Percentiles rank a stretch among this genome's conserved stretches.
phyloP scores from a whole-genome alignment of 2,113 vertebrate genomes.

The Aphyosemion australe region DNA sequence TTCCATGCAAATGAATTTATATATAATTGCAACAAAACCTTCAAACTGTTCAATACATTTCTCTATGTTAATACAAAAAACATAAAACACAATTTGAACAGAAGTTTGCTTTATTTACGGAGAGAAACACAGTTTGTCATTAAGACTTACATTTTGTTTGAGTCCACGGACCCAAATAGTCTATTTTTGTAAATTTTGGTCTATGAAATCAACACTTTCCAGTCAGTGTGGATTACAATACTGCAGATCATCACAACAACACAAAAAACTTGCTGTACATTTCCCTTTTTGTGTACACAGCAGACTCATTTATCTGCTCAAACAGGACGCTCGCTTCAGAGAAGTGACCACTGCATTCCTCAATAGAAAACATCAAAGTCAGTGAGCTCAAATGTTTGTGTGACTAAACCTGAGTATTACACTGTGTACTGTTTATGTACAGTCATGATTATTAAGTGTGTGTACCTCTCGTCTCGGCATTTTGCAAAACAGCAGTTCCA shows the following conservation, averaged over 20 bases:
- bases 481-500: constrained; percentile 20
- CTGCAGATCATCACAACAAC: constrained; percentile 73
- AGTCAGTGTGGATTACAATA: constrained; percentile 76
- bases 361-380: constrained; percentile 58
- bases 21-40: no score
- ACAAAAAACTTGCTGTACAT: constrained; percentile 54
- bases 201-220: constrained; percentile 76
- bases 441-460: constrained; percentile 47
- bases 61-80: neutral
- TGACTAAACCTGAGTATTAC: constrained; percentile 77
- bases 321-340: constrained; percentile 66
- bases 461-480: constrained; percentile 16
- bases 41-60: no score
- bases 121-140: constrained; percentile 84
- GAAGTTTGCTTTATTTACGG: constrained; percentile 77
- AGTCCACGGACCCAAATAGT: constrained; percentile 82
- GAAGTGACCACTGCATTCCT: constrained; percentile 58
- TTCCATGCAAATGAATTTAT: no score
- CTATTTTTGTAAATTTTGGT: constrained; percentile 70
- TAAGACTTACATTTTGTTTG: constrained; percentile 88
- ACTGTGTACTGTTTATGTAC: constrained; percentile 38
- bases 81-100: constrained; percentile 62
- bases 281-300: constrained; percentile 58
- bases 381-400: constrained; percentile 57
- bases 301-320: constrained; percentile 44